These are phyloP conservation scores for Drosophila paramelanica DNA, from an alignment of 2,888 invertebrate species.

Conservation along the genomic window DNA sequence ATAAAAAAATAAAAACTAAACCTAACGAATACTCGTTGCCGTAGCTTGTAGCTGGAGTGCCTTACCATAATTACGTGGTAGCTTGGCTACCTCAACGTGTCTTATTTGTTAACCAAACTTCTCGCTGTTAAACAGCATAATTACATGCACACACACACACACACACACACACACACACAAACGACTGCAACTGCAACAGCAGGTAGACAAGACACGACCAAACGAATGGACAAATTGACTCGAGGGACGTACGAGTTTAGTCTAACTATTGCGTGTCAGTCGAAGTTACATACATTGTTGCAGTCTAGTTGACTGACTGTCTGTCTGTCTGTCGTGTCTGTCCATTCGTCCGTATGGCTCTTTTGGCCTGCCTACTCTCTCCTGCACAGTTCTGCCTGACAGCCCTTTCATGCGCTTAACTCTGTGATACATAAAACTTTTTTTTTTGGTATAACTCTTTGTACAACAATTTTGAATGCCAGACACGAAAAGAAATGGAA, in stretches of 20 bases:
- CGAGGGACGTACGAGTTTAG: conserved; percentile 36
- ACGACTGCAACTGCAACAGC: conserved; percentile 34
- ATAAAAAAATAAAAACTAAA: not conserved
- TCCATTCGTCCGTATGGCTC: not conserved
- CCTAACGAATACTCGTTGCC: conserved; percentile 2
- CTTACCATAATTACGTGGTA: conserved; percentile 47
- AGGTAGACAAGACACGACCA: conserved; percentile 44
- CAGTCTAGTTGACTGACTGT: conserved; percentile 55
- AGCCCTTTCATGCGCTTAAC: conserved; percentile 35
- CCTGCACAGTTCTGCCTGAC: conserved; percentile 44
- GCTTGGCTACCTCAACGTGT: conserved; percentile 47
- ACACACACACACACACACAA: conserved; percentile 11
- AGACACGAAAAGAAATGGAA: conserved; percentile 58
- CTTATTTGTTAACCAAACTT: conserved; percentile 72
- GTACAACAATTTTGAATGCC: conserved; percentile 63
- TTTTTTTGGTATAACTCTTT: conserved; percentile 19
- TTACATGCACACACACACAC: conserved; percentile 62
- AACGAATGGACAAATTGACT: conserved; percentile 12
- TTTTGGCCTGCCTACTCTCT: not conserved
- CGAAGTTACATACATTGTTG: conserved; percentile 39
- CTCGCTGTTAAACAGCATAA: conserved; percentile 76
- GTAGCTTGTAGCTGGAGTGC: conserved; percentile 16
- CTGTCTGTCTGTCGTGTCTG: conserved; percentile 6
- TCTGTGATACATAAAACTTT: conserved; percentile 22
- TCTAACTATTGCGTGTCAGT: conserved; percentile 76